Conservation (phyloP, 1,140 invertebrate species). For the Chelonus insularis region DNA sequence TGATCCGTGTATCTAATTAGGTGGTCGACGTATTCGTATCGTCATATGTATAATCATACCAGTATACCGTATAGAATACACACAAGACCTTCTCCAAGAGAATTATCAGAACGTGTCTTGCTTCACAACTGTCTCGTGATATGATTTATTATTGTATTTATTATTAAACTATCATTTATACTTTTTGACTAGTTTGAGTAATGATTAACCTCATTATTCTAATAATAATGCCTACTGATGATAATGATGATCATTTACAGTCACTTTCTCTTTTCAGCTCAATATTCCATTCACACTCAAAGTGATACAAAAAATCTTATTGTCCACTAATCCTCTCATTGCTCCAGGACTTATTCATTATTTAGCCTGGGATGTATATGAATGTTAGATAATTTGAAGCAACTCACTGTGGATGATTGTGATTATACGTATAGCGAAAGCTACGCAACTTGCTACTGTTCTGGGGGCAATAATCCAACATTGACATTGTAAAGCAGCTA, state of each 20-base stretch:
- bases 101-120: not conserved
- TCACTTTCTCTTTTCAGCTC: not conserved
- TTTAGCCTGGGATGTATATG: not conserved
- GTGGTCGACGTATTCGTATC: slow-evolving; percentile 9
- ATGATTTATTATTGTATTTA: not conserved
- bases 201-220: not conserved
- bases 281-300: not conserved
- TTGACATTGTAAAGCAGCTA: slow-evolving; percentile 5
- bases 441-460: not conserved
- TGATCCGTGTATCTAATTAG: slow-evolving; percentile 27
- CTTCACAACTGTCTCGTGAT: not conserved
- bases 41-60: not conserved
- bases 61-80: slow-evolving; percentile 2
- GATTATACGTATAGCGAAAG: not conserved
- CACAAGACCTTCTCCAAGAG: slow-evolving; percentile 10
- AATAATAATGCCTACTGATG: not conserved
- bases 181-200: not conserved
- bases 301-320: not conserved
- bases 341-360: not conserved
- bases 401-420: not conserved
- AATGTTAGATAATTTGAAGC: slow-evolving; percentile 6
- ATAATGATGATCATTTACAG: slow-evolving; percentile 4
- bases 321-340: slow-evolving; percentile 6
- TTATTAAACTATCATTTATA: not conserved
- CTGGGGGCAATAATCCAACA: not conserved